Evolutionary conservation across 2,113 vertebrate species (phyloP), one percentile per base, ranked within the genome.

Genomic region (Baryphthengus martii): DNA sequence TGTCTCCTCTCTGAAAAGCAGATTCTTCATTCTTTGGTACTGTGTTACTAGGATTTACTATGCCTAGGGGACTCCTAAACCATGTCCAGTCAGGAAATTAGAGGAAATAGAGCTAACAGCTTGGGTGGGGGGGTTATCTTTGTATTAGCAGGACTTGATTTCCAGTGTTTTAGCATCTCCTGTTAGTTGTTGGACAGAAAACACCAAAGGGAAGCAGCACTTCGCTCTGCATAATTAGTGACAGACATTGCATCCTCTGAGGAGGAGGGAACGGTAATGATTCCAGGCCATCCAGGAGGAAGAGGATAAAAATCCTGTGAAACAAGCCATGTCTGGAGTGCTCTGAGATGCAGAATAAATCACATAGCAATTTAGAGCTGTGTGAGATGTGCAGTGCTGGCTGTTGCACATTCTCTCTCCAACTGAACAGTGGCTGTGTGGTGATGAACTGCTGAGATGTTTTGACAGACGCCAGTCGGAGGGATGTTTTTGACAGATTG

Each of bases 401-500:
- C 75, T 93, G 68, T 49, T 59, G 28, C 31, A 13, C 2, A 0
- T 62, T 61, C 75, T 80, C 52, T 50, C 44, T 72, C 47, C 37
- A 3, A 84, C 72, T 83, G 44, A 94, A 13, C 10, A 26, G 42
- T 37, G 52, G 7, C 83, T 53, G 24, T 49, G 83, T 0, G 0
- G 19, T 67, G 33, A 82, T 58, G 63, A 94, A 70, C 50, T 71
- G 63, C 86, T 70, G 85, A 93, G 47, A 53, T 93, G 74, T 92
- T 96, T 91, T 96, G 96, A 89, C 39, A 94, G 86, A 72, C 39
- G 86, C 61, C 93, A 90, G n/a, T 95, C 31, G 71, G 28, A 88
- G 35, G 12, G 83, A 78, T 78, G 68, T 28, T 90, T 96, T 35
- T 90, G 88, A 87, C 83, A 72, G 45, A 13, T 56, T 59, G 56